These are phyloP conservation scores for Mythimna albipuncta DNA, from an alignment of 2,888 invertebrate species.

Conservation along the genomic window DNA sequence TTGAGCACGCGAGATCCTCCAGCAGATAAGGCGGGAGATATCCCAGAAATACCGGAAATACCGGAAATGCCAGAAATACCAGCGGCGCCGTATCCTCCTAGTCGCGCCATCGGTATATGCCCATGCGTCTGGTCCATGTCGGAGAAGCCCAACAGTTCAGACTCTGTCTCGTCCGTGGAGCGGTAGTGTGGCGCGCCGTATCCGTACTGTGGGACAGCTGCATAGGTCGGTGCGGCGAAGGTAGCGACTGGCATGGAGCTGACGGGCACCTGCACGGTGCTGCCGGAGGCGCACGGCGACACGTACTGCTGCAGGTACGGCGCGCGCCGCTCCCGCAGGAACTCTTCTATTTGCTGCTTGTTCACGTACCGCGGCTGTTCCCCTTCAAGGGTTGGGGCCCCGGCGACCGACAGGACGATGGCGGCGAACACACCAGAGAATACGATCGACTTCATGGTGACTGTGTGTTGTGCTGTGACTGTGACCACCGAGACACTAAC, in stretches of 20 bases:
- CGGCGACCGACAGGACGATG: slow-evolving; percentile 62
- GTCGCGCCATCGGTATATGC: slow-evolving; percentile 76
- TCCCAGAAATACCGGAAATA: slow-evolving; percentile 36
- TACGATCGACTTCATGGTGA: slow-evolving; percentile 77
- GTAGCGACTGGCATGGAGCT: slow-evolving; percentile 67
- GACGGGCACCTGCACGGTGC: slow-evolving; percentile 56
- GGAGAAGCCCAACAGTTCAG: slow-evolving; percentile 77
- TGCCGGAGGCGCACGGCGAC: slow-evolving; percentile 77
- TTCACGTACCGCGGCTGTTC: slow-evolving; percentile 57
- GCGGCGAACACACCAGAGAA: slow-evolving; percentile 68
- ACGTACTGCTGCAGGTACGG: slow-evolving; percentile 66
- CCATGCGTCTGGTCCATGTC: slow-evolving; percentile 77
- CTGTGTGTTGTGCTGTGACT: slow-evolving; percentile 67
- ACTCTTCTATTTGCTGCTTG: slow-evolving; percentile 60
- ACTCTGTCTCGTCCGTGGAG: slow-evolving; percentile 68
- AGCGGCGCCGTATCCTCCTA: slow-evolving; percentile 66
- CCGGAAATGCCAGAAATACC: slow-evolving; percentile 39
- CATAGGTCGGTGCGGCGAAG: slow-evolving; percentile 60
- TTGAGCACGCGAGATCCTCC: slow-evolving; percentile 53
- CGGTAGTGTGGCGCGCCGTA: slow-evolving; percentile 74
- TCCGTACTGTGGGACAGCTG: slow-evolving; percentile 62
- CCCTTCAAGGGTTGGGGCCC: slow-evolving; percentile 67
- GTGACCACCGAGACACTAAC: slow-evolving; percentile 71
- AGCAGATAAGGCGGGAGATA: slow-evolving; percentile 45
- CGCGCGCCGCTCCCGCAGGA: slow-evolving; percentile 71